Evolutionary conservation across 2,888 invertebrate genomes (phyloP), one percentile per base, ranked within the genome.

Genomic region (Argynnis bischoffii): DNA sequence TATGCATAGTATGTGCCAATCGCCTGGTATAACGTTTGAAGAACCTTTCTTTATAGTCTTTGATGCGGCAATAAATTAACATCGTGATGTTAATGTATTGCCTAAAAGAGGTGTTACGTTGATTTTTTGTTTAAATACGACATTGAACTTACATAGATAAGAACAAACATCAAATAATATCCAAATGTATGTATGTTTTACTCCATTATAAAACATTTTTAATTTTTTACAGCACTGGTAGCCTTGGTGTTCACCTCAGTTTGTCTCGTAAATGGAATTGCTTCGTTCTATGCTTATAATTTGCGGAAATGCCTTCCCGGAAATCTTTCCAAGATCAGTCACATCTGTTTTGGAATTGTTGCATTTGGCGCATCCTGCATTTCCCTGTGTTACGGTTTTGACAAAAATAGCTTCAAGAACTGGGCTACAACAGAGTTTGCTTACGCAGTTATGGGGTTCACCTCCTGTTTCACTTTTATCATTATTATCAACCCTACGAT

Each of bases 241-340:
- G 87, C 88, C 0, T 64, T 87, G 55, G 80, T 87, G 13, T 86
- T 86, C 69, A 87, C 87, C n/a, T 69, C 77, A 4, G 81, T 81
- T 21, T 78, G 84, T 55, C 74, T 88, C n/a, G 74, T 88, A 57
- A 88, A 86, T 55, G 88, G 88, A 0, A 18, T 85, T 0, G 63
- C 83, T 21, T 85, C 88, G 1, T 79, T 86, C n/a, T 88, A 83
- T 76, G 82, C 84, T 1, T 78, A 76, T 56, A 86, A 87, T 68
- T 73, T 83, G 14, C 77, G 86, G 6, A 77, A 72, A 46, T 77
- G 73, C 64, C 65, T 87, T 14, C 82, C 83, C 5, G 77, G 76
- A 2, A 86, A 80, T 64, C 56, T 85, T n/a, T 82, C 84, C 1
- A 88, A 87, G 67, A 72, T 86, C 13, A 81, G 81, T 5, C 88